Percentiles rank a stretch among this genome's conserved stretches.
These are phyloP conservation scores for Odontamblyopus rebecca DNA, from an alignment of 2,797 vertebrate genomes.

Conservation along the genomic window DNA sequence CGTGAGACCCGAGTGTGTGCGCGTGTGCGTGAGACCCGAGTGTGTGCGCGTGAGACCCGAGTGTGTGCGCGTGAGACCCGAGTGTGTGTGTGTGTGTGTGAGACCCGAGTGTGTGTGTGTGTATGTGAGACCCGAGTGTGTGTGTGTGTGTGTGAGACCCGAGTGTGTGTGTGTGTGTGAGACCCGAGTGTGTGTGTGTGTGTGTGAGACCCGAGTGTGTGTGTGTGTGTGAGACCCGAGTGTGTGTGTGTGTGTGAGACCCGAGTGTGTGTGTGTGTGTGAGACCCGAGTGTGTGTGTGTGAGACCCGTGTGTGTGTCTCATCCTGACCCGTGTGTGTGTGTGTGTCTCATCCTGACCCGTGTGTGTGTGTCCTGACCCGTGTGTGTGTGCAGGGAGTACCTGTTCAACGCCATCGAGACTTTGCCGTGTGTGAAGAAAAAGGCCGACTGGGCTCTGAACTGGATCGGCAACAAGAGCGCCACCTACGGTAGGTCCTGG, in stretches of 20 bases:
- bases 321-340: not conserved
- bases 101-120: not conserved
- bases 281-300: not conserved
- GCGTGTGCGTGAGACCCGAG: too few species aligned
- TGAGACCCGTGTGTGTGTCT: not conserved
- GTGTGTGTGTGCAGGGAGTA: slow-evolving; percentile 81
- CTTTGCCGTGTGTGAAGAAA: slow-evolving; percentile 92
- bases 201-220: not conserved
- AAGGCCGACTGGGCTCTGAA: slow-evolving; percentile 97
- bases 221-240: not conserved
- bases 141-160: not conserved
- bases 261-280: not conserved
- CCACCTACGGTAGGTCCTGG: slow-evolving; percentile 4
- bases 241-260: not conserved
- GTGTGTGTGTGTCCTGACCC: not conserved
- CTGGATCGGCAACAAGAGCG: slow-evolving; percentile 84
- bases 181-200: too few species aligned
- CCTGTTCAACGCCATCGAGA: slow-evolving; percentile 96
- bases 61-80: too few species aligned
- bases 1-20: too few species aligned
- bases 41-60: too few species aligned
- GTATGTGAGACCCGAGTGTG: not conserved
- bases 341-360: too few species aligned
- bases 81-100: not conserved
- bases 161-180: not conserved